Percentiles rank a stretch among this genome's conserved stretches.
Conservation (phyloP, 2,797 vertebrate species). For the Synaphobranchus kaupii region DNA sequence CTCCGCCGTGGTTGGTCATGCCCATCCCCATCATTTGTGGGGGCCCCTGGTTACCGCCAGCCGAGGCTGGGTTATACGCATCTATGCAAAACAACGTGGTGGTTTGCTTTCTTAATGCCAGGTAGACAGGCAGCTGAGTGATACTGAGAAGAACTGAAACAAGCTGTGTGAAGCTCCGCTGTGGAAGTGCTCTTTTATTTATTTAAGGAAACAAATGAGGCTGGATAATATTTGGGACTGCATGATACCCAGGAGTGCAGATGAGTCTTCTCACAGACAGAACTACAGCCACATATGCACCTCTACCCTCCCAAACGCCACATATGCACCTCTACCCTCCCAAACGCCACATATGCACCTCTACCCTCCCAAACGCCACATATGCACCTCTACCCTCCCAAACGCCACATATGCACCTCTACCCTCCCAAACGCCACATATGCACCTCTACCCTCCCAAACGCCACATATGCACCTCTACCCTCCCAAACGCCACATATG, state of each 20-base stretch:
- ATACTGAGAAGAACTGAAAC: constrained; percentile 52
- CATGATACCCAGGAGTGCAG: constrained; percentile 55
- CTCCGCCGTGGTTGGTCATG: constrained; percentile 89
- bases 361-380: too few species aligned
- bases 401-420: not conserved
- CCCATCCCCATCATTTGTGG: constrained; percentile 95
- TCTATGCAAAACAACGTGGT: constrained; percentile 88
- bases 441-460: too few species aligned
- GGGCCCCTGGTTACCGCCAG: constrained; percentile 88
- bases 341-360: too few species aligned
- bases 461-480: not conserved
- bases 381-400: too few species aligned
- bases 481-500: not conserved
- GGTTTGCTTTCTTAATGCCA: constrained; percentile 42
- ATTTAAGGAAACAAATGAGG: not conserved
- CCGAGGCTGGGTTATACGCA: constrained; percentile 93
- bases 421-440: not conserved
- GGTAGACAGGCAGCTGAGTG: not conserved
- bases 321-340: too few species aligned
- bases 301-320: not conserved
- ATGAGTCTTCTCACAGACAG: not conserved
- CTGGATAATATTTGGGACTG: constrained; percentile 69
- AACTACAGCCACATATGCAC: not conserved
- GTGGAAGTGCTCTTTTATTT: constrained; percentile 26
- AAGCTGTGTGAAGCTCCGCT: constrained; percentile 59